Conservation (phyloP, 2,888 invertebrate genomes). For the Tinea pellionella region DNA sequence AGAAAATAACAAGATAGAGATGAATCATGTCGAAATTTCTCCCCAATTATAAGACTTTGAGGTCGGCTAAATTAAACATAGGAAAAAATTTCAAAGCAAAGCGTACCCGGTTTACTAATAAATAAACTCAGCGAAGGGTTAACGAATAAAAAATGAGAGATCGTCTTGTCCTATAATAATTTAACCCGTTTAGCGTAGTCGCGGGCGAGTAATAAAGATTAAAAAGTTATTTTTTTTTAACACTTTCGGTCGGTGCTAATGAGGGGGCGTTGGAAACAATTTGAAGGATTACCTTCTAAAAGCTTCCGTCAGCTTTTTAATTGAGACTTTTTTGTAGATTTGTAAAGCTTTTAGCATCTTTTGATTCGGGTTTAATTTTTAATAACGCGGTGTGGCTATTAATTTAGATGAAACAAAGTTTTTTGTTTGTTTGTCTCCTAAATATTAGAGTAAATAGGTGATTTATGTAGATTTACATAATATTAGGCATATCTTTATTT, state of each 20-base stretch:
- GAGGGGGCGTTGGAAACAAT: constrained; percentile 70
- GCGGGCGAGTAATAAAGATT: constrained; percentile 63
- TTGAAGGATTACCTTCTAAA: constrained; percentile 70
- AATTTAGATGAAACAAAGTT: not conserved
- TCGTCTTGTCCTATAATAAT: constrained; percentile 60
- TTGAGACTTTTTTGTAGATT: constrained; percentile 66
- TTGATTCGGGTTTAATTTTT: constrained; percentile 27
- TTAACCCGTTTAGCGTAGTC: constrained; percentile 66
- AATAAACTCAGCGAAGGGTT: constrained; percentile 53
- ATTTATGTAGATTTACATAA: too few species aligned
- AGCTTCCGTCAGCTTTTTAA: constrained; percentile 70
- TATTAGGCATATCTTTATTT: too few species aligned
- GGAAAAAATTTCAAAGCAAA: constrained; percentile 43
- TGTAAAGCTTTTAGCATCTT: constrained; percentile 65
- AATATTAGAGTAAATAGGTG: too few species aligned
- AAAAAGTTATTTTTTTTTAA: constrained; percentile 65
- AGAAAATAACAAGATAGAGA: constrained; percentile 20
- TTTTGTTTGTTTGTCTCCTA: too few species aligned
- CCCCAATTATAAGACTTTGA: constrained; percentile 40
- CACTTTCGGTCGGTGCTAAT: constrained; percentile 64
- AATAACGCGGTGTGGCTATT: not conserved
- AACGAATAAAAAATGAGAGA: constrained; percentile 54
- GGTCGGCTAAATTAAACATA: constrained; percentile 47
- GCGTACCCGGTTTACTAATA: constrained; percentile 34
- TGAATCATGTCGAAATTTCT: constrained; percentile 37